Evolutionary conservation across 2,797 vertebrate genomes (phyloP), one percentile per base, ranked within the genome.

Genomic region (Melanotaenia parkinsoni): DNA sequence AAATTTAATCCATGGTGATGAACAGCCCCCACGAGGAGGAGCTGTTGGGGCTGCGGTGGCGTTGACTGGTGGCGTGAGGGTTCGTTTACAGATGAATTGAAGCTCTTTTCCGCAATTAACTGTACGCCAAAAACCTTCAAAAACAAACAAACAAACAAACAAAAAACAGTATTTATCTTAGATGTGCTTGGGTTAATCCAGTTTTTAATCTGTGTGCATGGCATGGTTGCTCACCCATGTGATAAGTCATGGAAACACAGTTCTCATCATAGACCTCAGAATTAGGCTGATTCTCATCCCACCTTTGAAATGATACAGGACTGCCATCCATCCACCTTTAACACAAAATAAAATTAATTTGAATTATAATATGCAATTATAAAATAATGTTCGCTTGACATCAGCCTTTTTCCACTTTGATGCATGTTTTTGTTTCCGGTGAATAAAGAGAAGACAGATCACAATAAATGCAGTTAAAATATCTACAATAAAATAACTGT

Each of bases 241-340:
- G 84, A 66, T 84, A 81, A 12, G 20, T 45, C 89, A 94, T 89
- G 0, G 0, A 0, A 35, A 84, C 93, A 72, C 93, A 94, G 82
- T 77, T 92, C 67, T 88, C 56, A 82, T 91, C 85, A 54, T 78
- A 88, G 47, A 16, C 35, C 7, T 76, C 16, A 0, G 80, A 1
- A 63, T 80, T 80, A 0, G 93, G 93, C 70, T 93, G 91, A 43
- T 93, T 62, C 59, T 86, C 61, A 43, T 90, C 86, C 93, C 93
- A 94, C 74, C 56, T 87, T 67, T 75, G 78, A 33, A 85, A 74
- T 43, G 58, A 67, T 10, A 79, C 14, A 1, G 79, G 51, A 35
- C 89, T 70, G 18, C 76, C 83, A 72, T 93, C 91, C 84, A 89
- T 78, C 93, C 93, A 94, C 90, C 93, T 94, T 72, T 16, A 70